A percentile compares a stretch with the other conserved stretches of the same genome.
Evolutionary conservation across 1,140 invertebrate species (phyloP).

Genomic region (Cotesia glomerata): DNA sequence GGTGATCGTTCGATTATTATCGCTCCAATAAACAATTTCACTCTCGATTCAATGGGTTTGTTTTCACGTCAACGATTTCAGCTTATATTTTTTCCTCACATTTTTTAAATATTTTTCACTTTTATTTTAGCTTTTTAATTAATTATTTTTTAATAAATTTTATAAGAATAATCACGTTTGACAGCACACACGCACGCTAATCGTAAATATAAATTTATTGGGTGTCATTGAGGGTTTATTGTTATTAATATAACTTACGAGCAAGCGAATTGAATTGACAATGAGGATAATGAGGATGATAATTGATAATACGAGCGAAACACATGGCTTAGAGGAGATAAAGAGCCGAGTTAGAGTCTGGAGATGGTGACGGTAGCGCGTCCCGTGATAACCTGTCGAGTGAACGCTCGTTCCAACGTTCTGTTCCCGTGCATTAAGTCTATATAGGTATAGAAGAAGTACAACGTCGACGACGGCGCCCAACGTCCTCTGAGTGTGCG

Average conservation of each 20-base stretch:
- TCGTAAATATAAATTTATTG: too few relatives aligned
- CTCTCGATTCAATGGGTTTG: not conserved
- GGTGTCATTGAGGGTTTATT: too few relatives aligned
- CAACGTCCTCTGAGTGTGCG: conserved; percentile 27
- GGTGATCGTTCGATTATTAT: conserved; percentile 27
- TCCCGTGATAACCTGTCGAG: conserved; percentile 48
- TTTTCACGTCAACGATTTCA: not conserved
- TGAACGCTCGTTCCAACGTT: conserved; percentile 39
- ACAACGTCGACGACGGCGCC: conserved; percentile 20
- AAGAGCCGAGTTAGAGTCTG: too few relatives aligned
- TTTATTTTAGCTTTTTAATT: not conserved
- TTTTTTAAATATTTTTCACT: not conserved
- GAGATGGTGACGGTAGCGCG: conserved; percentile 39
- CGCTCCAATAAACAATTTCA: conserved; percentile 28
- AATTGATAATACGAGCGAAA: too few relatives aligned
- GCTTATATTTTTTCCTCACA: not conserved
- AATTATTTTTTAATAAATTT: not conserved
- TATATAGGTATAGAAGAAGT: conserved; percentile 21
- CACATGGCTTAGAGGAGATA: too few relatives aligned
- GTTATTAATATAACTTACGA: too few relatives aligned
- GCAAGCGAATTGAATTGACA: too few relatives aligned
- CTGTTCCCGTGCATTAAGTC: not conserved
- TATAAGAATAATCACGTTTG: too few relatives aligned
- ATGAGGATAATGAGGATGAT: too few relatives aligned
- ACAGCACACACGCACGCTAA: too few relatives aligned